Evolutionary conservation across 2,888 invertebrate genomes (phyloP).

Genomic region (Pyralis farinalis): DNA sequence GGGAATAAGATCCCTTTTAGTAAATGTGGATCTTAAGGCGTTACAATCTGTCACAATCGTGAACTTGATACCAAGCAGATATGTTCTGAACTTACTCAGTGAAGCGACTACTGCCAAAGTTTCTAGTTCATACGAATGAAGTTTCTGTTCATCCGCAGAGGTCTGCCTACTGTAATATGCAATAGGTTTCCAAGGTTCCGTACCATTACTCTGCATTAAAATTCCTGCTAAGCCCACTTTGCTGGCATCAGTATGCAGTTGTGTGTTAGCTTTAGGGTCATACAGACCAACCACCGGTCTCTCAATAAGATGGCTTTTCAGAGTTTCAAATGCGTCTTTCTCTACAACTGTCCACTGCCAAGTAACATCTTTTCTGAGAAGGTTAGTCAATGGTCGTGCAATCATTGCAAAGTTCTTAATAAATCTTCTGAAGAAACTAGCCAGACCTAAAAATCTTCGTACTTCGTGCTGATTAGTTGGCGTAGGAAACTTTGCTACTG

Average conservation of each 20-base stretch:
- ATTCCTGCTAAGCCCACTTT: slow-evolving; percentile 14
- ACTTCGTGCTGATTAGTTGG: slow-evolving; percentile 6
- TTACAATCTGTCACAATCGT: slow-evolving; percentile 22
- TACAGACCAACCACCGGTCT: slow-evolving; percentile 14
- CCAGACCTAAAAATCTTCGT: background rate
- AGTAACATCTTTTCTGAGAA: slow-evolving; percentile 3
- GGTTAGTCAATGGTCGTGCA: slow-evolving; percentile 9
- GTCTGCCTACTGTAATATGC: slow-evolving; percentile 20
- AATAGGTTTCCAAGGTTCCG: slow-evolving; percentile 6
- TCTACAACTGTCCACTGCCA: slow-evolving; percentile 9
- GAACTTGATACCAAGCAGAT: slow-evolving; percentile 18
- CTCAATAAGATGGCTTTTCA: slow-evolving; percentile 7
- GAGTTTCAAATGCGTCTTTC: slow-evolving; percentile 3
- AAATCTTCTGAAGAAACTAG: slow-evolving; percentile 10
- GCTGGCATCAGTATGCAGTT: slow-evolving; percentile 16
- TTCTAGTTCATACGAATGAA: slow-evolving; percentile 18
- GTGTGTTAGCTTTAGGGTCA: slow-evolving; percentile 9
- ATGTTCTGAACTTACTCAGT: slow-evolving; percentile 17
- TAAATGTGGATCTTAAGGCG: slow-evolving; percentile 19
- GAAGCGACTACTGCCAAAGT: slow-evolving; percentile 18
- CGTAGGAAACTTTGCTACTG: slow-evolving; percentile 9
- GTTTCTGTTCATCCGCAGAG: slow-evolving; percentile 10
- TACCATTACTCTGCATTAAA: slow-evolving; percentile 9
- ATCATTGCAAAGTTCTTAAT: slow-evolving; percentile 7
- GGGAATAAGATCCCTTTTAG: slow-evolving; percentile 21